A percentile compares a stretch with the other conserved stretches of the same genome.
Evolutionary conservation across 2,113 vertebrate genomes (phyloP).

Genomic region (Heterochromis multidens): DNA sequence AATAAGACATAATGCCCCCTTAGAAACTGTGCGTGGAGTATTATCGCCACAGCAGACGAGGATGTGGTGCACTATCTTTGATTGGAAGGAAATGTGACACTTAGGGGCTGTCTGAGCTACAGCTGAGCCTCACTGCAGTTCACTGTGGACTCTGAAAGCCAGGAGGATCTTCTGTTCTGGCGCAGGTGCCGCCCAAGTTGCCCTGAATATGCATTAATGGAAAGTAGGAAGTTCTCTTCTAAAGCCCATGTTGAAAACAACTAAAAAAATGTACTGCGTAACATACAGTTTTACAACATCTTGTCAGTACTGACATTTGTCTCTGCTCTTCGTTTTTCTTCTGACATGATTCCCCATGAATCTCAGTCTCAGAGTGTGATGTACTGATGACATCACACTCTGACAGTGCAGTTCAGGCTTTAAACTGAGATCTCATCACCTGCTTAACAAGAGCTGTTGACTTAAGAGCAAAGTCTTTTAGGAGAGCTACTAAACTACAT

Average conservation of each 20-base stretch:
- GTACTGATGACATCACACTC: constrained; percentile 29
- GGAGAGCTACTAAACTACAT: constrained; percentile 17
- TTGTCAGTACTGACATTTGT: constrained; percentile 13
- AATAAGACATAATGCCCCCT: constrained; percentile 32
- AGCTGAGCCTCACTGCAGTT: constrained; percentile 53
- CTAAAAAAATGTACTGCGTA: not conserved
- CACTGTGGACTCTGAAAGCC: constrained; percentile 12
- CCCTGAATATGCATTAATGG: constrained; percentile 19
- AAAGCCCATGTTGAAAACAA: not conserved
- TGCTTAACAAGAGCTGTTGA: constrained; percentile 55
- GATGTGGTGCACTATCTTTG: constrained; percentile 40
- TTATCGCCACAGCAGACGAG: constrained; percentile 4
- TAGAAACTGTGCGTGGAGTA: not conserved
- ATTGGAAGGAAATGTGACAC: constrained; percentile 54
- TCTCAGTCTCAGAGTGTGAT: constrained; percentile 50
- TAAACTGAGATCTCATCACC: constrained; percentile 58
- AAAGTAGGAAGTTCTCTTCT: not conserved
- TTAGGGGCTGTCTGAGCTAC: constrained; percentile 45
- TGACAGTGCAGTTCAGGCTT: constrained; percentile 16
- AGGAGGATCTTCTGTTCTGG: constrained; percentile 17
- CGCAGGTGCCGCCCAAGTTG: constrained; percentile 31
- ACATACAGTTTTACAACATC: not conserved
- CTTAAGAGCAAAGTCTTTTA: constrained; percentile 48
- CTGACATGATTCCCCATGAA: constrained; percentile 26
- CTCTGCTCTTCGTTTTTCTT: not conserved